These are phyloP conservation scores for Athene cunicularia DNA, from an alignment of 2,113 vertebrate species.

Conservation along the genomic window DNA sequence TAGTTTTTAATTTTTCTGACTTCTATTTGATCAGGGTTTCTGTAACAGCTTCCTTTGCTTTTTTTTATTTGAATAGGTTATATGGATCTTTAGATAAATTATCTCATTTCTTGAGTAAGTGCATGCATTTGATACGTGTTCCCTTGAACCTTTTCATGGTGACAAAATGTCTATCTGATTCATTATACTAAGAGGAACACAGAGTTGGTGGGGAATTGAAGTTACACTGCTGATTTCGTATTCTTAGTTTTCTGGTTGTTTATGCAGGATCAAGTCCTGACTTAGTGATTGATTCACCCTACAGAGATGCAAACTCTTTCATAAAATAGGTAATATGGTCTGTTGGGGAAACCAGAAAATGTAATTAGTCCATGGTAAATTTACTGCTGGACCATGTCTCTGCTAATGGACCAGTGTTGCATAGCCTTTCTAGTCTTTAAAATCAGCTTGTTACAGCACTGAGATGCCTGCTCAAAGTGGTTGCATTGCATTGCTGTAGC, in stretches of 20 bases:
- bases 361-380: constrained; percentile 63
- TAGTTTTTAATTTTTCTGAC: background rate
- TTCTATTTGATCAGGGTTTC: background rate
- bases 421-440: constrained; percentile 39
- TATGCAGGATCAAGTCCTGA: background rate
- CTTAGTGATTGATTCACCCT: background rate
- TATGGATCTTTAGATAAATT: background rate
- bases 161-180: background rate
- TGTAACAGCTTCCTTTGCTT: background rate
- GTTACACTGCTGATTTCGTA: background rate
- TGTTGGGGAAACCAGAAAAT: constrained; percentile 59
- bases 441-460: constrained; percentile 34
- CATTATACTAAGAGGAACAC: background rate
- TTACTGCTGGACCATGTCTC: constrained; percentile 59
- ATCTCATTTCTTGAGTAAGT: background rate
- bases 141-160: background rate
- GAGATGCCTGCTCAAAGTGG: constrained; percentile 5
- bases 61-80: background rate
- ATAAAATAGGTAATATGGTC: constrained; percentile 47
- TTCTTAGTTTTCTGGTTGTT: background rate
- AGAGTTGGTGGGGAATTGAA: background rate
- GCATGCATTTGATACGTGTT: background rate
- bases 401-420: constrained; percentile 44
- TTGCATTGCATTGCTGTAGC: background rate
- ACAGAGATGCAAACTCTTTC: constrained; percentile 40